Percentiles rank a stretch among this genome's conserved stretches.
phyloP scores from a whole-genome alignment of 2,113 vertebrate species.

The Scytalopus superciliaris region DNA sequence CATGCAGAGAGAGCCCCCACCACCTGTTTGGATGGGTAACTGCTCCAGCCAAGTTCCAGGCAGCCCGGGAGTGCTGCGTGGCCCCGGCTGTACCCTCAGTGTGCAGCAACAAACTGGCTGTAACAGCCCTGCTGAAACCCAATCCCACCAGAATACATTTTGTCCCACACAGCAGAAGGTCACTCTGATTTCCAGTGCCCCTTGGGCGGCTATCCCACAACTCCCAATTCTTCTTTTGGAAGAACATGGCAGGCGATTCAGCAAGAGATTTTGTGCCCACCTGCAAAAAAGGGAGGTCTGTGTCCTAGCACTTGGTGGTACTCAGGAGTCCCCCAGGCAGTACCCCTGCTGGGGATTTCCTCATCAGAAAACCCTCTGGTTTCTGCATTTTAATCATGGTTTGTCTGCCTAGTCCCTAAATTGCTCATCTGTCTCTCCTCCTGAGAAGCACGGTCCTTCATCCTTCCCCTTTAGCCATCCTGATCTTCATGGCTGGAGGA shows the following conservation, averaged over 20 bases:
- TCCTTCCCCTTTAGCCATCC: not conserved
- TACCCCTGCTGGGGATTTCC: not conserved
- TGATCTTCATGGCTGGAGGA: not conserved
- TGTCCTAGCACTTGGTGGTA: not conserved
- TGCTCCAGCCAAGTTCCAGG: not conserved
- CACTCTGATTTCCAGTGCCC: not conserved
- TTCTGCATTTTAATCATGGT: not conserved
- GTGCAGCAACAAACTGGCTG: not conserved
- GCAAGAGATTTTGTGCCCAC: not conserved
- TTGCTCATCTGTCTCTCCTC: not conserved
- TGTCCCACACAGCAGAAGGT: not conserved
- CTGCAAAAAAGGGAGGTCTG: not conserved
- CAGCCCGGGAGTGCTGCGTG: not conserved
- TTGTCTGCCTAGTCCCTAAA: not conserved
- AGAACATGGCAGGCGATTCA: not conserved
- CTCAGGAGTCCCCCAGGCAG: not conserved
- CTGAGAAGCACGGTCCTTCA: not conserved
- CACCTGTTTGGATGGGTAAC: not conserved
- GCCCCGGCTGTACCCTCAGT: accelerated
- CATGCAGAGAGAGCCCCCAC: not conserved
- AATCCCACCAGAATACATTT: not conserved
- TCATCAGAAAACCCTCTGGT: not conserved
- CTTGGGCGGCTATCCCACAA: not conserved
- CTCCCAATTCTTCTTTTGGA: not conserved
- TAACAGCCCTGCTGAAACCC: not conserved